These are phyloP conservation scores for Melinopterus prodromus DNA, from an alignment of 2,888 invertebrate genomes.

Conservation along the genomic window DNA sequence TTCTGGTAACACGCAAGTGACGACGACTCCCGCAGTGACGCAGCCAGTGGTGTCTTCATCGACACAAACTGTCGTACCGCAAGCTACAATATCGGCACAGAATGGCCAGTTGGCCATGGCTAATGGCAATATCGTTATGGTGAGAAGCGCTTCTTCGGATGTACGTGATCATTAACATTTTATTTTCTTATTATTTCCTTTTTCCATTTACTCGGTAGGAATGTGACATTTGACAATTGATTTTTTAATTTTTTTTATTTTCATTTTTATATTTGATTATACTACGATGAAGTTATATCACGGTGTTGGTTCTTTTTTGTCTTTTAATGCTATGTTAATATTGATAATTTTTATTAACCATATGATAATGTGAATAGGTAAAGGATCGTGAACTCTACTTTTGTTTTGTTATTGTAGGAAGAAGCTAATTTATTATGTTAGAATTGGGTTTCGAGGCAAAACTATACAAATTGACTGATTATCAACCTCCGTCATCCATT, in stretches of 20 bases:
- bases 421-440: no score
- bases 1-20: constrained; percentile 54
- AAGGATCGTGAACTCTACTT: no score
- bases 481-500: no score
- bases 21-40: constrained; percentile 50
- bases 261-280: no score
- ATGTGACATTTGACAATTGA: neutral
- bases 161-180: constrained; percentile 49
- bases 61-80: constrained; percentile 58
- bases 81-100: constrained; percentile 52
- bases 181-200: constrained; percentile 29
- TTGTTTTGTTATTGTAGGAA: no score
- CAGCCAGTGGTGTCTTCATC: constrained; percentile 56
- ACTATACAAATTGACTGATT: no score
- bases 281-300: no score
- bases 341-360: no score
- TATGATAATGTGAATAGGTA: no score
- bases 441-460: no score
- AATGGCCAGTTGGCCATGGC: constrained; percentile 65
- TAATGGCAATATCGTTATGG: constrained; percentile 81
- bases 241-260: neutral
- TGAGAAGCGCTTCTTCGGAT: constrained; percentile 60
- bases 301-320: neutral
- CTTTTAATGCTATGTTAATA: no score
- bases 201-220: neutral